These are phyloP conservation scores for Cheilosia grossa DNA, from an alignment of 2,888 invertebrate species.

Conservation along the genomic window DNA sequence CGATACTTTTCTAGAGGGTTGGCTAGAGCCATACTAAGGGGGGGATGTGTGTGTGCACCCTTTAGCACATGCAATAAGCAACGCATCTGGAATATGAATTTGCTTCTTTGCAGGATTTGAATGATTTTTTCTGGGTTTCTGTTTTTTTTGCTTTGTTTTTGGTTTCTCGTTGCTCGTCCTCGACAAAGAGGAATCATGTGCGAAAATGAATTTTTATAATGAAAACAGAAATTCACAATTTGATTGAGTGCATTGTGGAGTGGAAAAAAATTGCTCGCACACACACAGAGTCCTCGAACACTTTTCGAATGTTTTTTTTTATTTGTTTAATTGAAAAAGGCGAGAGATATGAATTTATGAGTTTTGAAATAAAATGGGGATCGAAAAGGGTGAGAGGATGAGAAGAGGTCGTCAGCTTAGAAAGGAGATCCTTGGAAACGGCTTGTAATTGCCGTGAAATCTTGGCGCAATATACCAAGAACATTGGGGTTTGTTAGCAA, in stretches of 20 bases:
- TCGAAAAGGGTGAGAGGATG: not conserved
- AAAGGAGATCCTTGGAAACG: not conserved
- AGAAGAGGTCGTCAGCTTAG: not conserved
- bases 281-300: conserved; percentile 24
- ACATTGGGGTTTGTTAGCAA: too few relatives aligned
- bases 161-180: conserved; percentile 2
- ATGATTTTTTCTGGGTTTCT: not conserved
- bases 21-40: conserved; percentile 17
- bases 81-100: conserved; percentile 62
- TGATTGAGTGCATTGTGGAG: conserved; percentile 47
- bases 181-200: conserved; percentile 40
- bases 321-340: conserved; percentile 44
- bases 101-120: conserved; percentile 33
- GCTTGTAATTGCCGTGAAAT: too few relatives aligned
- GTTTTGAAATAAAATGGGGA: conserved; percentile 3
- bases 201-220: conserved; percentile 59
- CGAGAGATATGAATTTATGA: conserved; percentile 33
- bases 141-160: not conserved
- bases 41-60: not conserved
- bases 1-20: conserved; percentile 29
- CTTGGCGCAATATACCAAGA: too few relatives aligned
- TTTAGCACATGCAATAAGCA: conserved; percentile 57
- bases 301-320: not conserved
- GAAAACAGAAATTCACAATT: conserved; percentile 51
- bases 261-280: not conserved